These are phyloP conservation scores for Pyrocephalus nanus DNA, from an alignment of 2,797 vertebrate species.

Conservation along the genomic window DNA sequence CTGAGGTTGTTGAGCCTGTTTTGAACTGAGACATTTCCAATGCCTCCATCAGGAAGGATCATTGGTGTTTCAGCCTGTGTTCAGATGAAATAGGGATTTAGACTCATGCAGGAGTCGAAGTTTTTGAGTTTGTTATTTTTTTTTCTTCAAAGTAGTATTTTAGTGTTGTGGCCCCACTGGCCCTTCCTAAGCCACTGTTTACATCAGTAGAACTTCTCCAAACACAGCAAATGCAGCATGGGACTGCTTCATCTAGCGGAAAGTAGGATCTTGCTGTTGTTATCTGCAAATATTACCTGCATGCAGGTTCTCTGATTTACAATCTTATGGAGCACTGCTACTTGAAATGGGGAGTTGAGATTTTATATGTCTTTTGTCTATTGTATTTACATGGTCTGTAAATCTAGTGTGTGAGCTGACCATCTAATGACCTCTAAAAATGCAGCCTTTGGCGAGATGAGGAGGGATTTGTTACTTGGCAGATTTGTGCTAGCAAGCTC, in stretches of 20 bases:
- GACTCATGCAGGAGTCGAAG: neutral
- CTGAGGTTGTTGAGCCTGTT: neutral
- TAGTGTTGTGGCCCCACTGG: neutral
- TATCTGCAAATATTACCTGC: neutral
- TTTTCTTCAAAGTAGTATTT: neutral
- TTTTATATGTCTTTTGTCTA: neutral
- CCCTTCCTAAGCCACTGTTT: neutral
- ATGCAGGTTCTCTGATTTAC: neutral
- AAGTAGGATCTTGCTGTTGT: neutral
- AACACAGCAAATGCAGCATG: neutral
- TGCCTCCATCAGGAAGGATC: neutral
- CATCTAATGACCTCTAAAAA: constrained; percentile 59
- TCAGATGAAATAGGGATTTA: neutral
- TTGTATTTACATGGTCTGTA: neutral
- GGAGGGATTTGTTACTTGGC: constrained; percentile 54
- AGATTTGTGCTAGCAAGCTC: constrained; percentile 51
- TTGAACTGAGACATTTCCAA: neutral
- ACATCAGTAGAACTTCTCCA: neutral
- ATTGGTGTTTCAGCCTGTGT: neutral
- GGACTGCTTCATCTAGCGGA: neutral
- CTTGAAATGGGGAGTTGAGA: neutral
- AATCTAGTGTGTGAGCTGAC: constrained; percentile 30
- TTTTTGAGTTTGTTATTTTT: neutral
- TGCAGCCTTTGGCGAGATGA: constrained; percentile 49
- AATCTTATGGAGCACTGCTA: neutral